Conservation (phyloP, 2,113 vertebrate species). For the Gopherus flavomarginatus region DNA sequence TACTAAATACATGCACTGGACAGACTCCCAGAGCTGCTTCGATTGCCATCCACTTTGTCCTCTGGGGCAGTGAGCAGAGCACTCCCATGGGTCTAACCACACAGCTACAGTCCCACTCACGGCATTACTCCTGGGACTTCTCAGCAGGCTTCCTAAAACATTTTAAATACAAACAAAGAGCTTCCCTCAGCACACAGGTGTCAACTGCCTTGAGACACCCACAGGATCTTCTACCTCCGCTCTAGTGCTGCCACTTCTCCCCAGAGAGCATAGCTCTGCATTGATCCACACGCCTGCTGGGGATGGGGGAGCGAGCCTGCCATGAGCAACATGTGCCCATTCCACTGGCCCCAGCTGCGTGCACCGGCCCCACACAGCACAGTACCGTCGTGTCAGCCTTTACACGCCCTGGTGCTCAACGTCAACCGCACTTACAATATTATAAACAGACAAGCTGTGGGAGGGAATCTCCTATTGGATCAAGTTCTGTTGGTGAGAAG, state of each 20-base stretch:
- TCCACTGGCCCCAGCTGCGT: not conserved
- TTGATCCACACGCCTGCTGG: not conserved
- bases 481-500: too few relatives aligned
- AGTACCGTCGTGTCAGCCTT: not conserved
- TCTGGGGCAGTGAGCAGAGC: not conserved
- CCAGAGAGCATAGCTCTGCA: not conserved
- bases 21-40: not conserved
- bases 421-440: not conserved
- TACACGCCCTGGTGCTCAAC: not conserved
- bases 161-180: not conserved
- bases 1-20: not conserved
- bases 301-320: not conserved
- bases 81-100: not conserved
- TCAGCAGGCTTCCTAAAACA: not conserved
- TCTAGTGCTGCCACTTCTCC: too few relatives aligned
- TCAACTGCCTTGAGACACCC: not conserved
- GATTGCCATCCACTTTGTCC: not conserved
- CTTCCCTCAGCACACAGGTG: not conserved
- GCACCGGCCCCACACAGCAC: not conserved
- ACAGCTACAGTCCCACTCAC: not conserved
- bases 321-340: not conserved
- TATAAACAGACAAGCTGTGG: not conserved
- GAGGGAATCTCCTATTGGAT: too few relatives aligned
- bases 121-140: too few relatives aligned
- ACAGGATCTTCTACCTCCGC: too few relatives aligned